phyloP scores from a whole-genome alignment of 2,888 invertebrate species.

The Yponomeuta evonymella region DNA sequence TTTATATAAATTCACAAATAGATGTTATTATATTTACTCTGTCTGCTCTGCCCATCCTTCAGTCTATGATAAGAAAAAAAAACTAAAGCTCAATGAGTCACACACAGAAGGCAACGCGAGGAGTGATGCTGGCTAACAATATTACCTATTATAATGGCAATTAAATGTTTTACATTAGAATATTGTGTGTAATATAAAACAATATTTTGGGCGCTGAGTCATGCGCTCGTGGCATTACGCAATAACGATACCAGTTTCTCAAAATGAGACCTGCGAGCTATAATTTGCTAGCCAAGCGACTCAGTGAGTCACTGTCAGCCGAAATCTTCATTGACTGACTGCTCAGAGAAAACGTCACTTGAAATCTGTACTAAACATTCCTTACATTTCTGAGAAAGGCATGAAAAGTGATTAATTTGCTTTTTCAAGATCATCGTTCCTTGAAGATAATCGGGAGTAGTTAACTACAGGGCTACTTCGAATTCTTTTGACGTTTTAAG shows the following conservation, averaged over 20 bases:
- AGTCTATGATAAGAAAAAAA: no score
- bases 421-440: no score
- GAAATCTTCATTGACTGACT: conserved; percentile 16
- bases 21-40: no score
- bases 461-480: no score
- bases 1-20: no score
- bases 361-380: no score
- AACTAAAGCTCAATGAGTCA: no score
- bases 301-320: conserved; percentile 48
- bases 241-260: conserved; percentile 61
- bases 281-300: conserved; percentile 31
- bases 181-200: conserved; percentile 26
- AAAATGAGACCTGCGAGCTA: conserved; percentile 47
- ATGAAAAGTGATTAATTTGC: no score
- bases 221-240: conserved; percentile 52
- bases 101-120: conserved; percentile 28
- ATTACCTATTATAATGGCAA: conserved; percentile 13
- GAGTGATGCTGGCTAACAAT: conserved; percentile 16
- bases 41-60: no score
- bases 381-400: no score
- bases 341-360: neutral
- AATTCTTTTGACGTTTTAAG: no score
- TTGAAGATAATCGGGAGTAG: no score
- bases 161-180: conserved; percentile 17
- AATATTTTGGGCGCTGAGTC: conserved; percentile 64